A percentile compares a stretch with the other conserved stretches of the same genome.
phyloP scores from a whole-genome alignment of 2,113 vertebrate genomes.

The Erythrolamprus reginae region DNA sequence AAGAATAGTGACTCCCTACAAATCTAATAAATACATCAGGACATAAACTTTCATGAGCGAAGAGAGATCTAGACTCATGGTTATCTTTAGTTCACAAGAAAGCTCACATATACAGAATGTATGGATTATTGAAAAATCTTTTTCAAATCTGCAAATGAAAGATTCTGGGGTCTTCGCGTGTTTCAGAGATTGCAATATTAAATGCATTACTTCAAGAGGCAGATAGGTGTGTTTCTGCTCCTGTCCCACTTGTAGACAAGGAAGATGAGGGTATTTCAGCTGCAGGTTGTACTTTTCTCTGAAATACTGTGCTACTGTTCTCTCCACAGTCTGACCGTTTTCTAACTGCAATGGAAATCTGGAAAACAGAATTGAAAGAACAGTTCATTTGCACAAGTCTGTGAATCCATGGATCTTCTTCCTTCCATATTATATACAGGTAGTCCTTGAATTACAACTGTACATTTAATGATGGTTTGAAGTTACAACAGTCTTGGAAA shows the following conservation, averaged over 20 bases:
- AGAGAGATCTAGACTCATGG: not conserved
- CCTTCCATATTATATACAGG: not conserved
- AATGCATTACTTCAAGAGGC: conserved; percentile 90
- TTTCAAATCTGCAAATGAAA: not conserved
- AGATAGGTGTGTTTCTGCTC: conserved; percentile 99
- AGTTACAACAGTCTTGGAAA: not conserved
- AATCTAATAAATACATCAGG: not conserved
- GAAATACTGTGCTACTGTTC: conserved; percentile 99
- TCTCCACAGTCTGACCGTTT: conserved; percentile 97
- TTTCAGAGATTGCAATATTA: not conserved
- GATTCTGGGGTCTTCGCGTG: not conserved
- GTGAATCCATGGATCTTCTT: not conserved
- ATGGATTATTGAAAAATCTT: not conserved
- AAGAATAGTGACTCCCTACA: not conserved
- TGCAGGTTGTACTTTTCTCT: conserved; percentile 98
- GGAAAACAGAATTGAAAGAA: not conserved
- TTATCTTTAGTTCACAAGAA: not conserved
- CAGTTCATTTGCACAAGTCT: not conserved
- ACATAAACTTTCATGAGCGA: not conserved
- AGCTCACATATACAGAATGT: not conserved
- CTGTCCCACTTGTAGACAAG: conserved; percentile 98
- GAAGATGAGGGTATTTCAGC: conserved; percentile 96
- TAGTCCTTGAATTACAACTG: not conserved
- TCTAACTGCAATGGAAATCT: conserved; percentile 98
- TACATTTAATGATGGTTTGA: not conserved